These are phyloP conservation scores for Papilio machaon DNA, from an alignment of 1,140 invertebrate species.

Conservation along the genomic window DNA sequence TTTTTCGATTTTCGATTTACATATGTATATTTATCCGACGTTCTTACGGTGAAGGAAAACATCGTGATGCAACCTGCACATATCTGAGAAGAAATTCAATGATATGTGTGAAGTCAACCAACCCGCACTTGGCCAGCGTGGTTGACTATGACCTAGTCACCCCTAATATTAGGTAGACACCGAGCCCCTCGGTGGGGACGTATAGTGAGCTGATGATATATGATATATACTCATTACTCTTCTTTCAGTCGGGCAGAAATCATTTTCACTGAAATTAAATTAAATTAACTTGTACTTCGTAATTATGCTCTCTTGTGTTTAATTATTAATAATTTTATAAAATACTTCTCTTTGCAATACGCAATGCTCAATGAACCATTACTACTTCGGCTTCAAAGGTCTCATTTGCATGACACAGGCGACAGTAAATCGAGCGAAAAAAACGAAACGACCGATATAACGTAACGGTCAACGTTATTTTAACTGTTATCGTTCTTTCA, in stretches of 20 bases:
- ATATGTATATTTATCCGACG: no score
- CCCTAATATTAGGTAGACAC: no score
- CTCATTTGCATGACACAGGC: slow-evolving; percentile 25
- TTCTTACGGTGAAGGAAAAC: no score
- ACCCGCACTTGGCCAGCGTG: no score
- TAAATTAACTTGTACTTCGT: background rate
- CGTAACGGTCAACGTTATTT: background rate
- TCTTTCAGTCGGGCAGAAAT: background rate
- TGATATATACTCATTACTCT: no score
- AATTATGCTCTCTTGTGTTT: background rate
- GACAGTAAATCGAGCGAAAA: slow-evolving; percentile 9
- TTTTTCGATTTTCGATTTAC: no score
- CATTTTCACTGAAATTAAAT: background rate
- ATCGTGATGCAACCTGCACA: no score
- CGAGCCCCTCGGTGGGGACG: no score
- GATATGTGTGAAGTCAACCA: no score
- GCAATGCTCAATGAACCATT: slow-evolving; percentile 23
- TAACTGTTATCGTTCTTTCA: background rate
- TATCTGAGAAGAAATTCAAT: no score
- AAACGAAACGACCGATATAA: slow-evolving; percentile 4
- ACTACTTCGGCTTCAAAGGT: slow-evolving; percentile 4
- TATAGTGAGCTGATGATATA: no score
- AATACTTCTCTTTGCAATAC: background rate
- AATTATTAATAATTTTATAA: slow-evolving; percentile 21
- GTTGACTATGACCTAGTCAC: no score